These are phyloP conservation scores for Pomacea canaliculata DNA, from an alignment of 2,888 invertebrate genomes.

Conservation along the genomic window DNA sequence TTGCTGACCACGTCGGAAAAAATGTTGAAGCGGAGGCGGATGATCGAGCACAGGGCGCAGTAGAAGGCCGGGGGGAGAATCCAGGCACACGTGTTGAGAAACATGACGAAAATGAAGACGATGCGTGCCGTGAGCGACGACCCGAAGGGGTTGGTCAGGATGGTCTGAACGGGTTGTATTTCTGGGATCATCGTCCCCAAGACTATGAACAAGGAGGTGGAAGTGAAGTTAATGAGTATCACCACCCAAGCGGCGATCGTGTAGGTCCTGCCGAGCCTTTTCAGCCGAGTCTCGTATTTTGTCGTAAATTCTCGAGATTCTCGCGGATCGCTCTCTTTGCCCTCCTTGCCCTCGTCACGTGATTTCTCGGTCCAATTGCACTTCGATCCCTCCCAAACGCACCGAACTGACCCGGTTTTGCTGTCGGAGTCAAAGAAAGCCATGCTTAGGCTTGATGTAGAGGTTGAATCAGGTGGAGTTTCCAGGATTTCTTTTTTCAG, in stretches of 20 bases:
- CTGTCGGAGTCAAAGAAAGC: too few relatives aligned
- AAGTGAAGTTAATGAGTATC: not conserved
- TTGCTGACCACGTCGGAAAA: not conserved
- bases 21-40: not conserved
- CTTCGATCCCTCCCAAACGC: too few relatives aligned
- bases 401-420: too few relatives aligned
- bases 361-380: too few relatives aligned
- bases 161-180: not conserved
- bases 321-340: not conserved
- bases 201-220: not conserved
- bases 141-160: slow-evolving; percentile 4
- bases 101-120: not conserved
- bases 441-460: too few relatives aligned
- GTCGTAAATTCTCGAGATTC: not conserved
- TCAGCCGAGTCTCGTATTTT: not conserved
- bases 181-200: not conserved
- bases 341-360: not conserved
- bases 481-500: too few relatives aligned
- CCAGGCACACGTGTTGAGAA: not conserved
- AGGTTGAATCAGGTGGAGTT: too few relatives aligned
- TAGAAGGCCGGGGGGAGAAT: not conserved
- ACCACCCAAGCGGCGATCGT: not conserved
- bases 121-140: not conserved
- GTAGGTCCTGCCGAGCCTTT: not conserved
- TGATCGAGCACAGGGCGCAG: not conserved